phyloP scores from a whole-genome alignment of 2,888 invertebrate species.

The Ochropacha duplaris region DNA sequence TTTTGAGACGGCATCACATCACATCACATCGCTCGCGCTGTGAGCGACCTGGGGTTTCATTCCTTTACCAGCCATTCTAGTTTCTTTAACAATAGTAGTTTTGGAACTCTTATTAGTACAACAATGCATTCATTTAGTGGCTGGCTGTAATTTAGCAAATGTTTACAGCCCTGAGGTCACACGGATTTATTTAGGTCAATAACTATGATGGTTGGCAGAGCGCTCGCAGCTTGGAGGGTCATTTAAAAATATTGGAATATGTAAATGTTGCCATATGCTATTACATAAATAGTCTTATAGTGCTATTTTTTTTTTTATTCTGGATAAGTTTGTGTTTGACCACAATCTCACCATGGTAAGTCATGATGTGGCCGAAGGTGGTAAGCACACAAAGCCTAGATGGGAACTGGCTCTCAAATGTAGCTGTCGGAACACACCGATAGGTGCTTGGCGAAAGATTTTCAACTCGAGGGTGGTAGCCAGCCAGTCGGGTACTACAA shows the following conservation, averaged over 20 bases:
- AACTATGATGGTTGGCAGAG: neutral
- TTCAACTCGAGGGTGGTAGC: too few species aligned
- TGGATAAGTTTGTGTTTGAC: too few species aligned
- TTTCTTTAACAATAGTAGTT: slow-evolving; percentile 1
- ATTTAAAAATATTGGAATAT: neutral
- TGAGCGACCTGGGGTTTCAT: neutral
- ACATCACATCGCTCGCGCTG: too few species aligned
- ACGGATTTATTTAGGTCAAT: neutral
- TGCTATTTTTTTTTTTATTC: too few species aligned
- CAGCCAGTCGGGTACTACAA: too few species aligned
- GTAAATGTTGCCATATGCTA: neutral
- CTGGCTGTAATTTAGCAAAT: neutral
- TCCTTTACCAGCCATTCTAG: slow-evolving; percentile 3
- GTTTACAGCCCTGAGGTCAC: neutral
- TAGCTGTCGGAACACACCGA: too few species aligned
- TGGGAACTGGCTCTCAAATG: too few species aligned
- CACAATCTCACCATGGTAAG: too few species aligned
- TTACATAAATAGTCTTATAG: too few species aligned
- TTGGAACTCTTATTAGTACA: neutral
- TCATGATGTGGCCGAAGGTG: too few species aligned
- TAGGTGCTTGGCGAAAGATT: too few species aligned
- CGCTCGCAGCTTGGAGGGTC: neutral
- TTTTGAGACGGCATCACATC: slow-evolving; percentile 11
- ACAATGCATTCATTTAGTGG: neutral
- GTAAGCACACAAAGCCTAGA: too few species aligned